Evolutionary conservation across 2,888 invertebrate species (phyloP), one percentile per base, ranked within the genome.

Genomic region (Mythimna impura): DNA sequence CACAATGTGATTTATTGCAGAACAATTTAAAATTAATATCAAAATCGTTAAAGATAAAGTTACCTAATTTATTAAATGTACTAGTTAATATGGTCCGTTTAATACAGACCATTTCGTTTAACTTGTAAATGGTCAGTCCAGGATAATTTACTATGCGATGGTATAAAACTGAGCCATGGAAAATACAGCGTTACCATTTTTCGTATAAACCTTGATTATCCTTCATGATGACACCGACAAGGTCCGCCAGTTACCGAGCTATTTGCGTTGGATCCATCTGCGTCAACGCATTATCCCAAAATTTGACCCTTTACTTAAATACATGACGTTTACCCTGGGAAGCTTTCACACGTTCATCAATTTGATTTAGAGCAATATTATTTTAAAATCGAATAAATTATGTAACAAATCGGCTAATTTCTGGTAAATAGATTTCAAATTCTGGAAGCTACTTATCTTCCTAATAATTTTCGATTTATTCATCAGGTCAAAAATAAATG

Each of bases 271-370:
- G 81, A 76, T 75, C 87, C 85, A 86, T 79, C 89, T 89, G 85
- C 87, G 85, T 89, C 89, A 85, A 88, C 91, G 87, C 92, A 92
- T 93, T 92, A 93, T 91, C 92, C 93, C 91, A 87, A 87, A 87
- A 88, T 88, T 89, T 86, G 85, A 90, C 90, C 92, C 90, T 90
- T 88, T 86, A 76, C 87, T 87, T 88, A 90, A 91, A 90, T 91
- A 88, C 83, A 91, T 87, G 87, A 86, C 88, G 87, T 88, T 78
- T 90, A 89, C 87, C 84, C 85, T 81, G 83, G 78, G 83, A 88
- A 87, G 89, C 88, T 89, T 90, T 91, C 88, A 88, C 90, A 86
- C 87, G 84, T 83, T 89, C 88, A 86, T 89, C 86, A 89, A 77
- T 77, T 75, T 79, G 78, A 78, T 82, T 82, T 83, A 73, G 80